phyloP scores from a whole-genome alignment of 2,113 vertebrate species.

The Nothobranchius furzeri region DNA sequence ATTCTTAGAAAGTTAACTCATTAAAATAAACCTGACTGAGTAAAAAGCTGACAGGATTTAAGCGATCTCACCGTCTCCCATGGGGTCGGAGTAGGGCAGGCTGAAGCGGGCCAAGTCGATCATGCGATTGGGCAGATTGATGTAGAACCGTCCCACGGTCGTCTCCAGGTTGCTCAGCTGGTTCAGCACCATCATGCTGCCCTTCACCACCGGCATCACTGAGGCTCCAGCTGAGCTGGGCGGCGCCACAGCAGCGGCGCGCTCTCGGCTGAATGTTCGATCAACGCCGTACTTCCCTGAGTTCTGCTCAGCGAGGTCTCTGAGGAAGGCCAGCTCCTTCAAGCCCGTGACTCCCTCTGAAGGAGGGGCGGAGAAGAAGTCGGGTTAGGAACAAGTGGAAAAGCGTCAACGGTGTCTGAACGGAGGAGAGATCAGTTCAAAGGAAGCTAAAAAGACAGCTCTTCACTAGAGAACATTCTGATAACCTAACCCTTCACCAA shows the following conservation, averaged over 20 bases:
- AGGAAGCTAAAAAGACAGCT: too few relatives aligned
- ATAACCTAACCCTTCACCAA: too few relatives aligned
- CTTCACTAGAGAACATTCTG: too few relatives aligned
- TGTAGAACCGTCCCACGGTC: slow-evolving; percentile 95
- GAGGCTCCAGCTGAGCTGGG: slow-evolving; percentile 31
- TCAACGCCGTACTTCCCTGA: slow-evolving; percentile 90
- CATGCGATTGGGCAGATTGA: slow-evolving; percentile 97
- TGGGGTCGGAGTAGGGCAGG: slow-evolving; percentile 92
- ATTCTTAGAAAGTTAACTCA: too few relatives aligned
- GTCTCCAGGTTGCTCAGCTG: slow-evolving; percentile 98
- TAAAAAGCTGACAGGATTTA: too few relatives aligned
- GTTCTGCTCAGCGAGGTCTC: slow-evolving; percentile 97
- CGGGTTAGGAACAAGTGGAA: slow-evolving; percentile 5
- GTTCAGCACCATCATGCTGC: slow-evolving; percentile 99
- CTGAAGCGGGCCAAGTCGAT: slow-evolving; percentile 95
- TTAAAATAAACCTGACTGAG: too few relatives aligned
- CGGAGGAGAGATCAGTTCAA: too few relatives aligned
- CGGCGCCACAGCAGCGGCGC: slow-evolving; percentile 9
- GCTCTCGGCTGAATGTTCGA: slow-evolving; percentile 63
- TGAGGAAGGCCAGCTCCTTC: slow-evolving; percentile 95
- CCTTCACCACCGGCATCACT: slow-evolving; percentile 87
- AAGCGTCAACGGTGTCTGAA: not conserved
- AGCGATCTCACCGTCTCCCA: slow-evolving; percentile 90
- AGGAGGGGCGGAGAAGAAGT: not conserved
- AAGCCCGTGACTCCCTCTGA: slow-evolving; percentile 92